Evolutionary conservation across 2,113 vertebrate genomes (phyloP), one percentile per base, ranked within the genome.

Genomic region (Nannospalax galili): DNA sequence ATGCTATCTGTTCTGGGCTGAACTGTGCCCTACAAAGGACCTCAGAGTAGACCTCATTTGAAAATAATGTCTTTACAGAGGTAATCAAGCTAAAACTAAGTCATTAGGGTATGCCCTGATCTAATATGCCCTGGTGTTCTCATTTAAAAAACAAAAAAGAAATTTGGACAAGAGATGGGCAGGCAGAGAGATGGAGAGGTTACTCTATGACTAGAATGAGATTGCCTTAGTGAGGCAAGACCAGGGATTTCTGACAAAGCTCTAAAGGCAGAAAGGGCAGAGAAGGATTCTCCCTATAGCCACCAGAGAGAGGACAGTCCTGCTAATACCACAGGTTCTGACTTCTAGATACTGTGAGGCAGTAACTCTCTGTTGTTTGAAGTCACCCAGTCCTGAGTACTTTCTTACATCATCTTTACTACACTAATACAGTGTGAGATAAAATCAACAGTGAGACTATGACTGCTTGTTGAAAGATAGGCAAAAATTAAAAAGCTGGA

Each of bases 21-120:
- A 84, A 90, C 30, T 92, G 65, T 87, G 5, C 32, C n/a, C 14
- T 52, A 30, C 0, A 20, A 48, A 90, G n/a, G 73, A 70, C 45
- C 70, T 78, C 56, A 78, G 80, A 90, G 42, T 17, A 40, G 88
- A 56, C 40, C 19, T 58, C 88, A 88, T 58, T 84, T 64, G 40
- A 7, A 91, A 82, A 79, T 26, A 72, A 35, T 35, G 52, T 72
- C n/a, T 81, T 94, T 45, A 65, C 5, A 85, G 65, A 42, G 67
- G 40, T 65, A 86, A 92, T 80, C 40, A 80, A 79, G 60, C 64
- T 84, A 84, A 88, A 94, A 88, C 30, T 69, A 67, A n/a, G 32
- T 60, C 52, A 74, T 88, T n/a, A 74, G 37, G 20, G 45, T 67
- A 12, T 52, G 19, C n/a, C 35, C 77, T 62, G 62, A 69, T 56